Evolutionary conservation across 2,113 vertebrate species (phyloP).

Genomic region (Nettapus auritus): DNA sequence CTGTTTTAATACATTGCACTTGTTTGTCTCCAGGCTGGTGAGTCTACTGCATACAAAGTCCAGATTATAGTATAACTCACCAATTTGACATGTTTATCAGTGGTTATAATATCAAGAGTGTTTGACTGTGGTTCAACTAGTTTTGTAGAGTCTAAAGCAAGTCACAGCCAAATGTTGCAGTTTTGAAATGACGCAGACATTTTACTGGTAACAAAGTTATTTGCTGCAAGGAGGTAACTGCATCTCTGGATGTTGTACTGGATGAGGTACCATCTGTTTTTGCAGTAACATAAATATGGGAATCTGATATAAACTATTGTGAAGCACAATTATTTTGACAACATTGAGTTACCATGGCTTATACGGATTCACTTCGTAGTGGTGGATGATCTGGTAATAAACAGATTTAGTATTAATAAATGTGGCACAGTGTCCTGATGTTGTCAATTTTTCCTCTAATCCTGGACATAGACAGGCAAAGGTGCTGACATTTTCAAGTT

Average conservation of each 20-base stretch:
- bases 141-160: background rate
- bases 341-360: background rate
- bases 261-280: background rate
- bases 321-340: background rate
- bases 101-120: background rate
- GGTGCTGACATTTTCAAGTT: background rate
- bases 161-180: background rate
- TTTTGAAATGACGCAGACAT: background rate
- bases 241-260: background rate
- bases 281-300: background rate
- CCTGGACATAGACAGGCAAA: background rate
- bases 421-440: background rate
- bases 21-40: background rate
- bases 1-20: background rate
- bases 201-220: background rate
- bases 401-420: background rate
- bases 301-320: background rate
- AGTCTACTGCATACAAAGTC: background rate
- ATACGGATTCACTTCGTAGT: background rate
- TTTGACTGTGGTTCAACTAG: background rate
- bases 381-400: background rate
- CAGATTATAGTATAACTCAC: background rate
- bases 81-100: background rate
- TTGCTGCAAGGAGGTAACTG: slow-evolving; percentile 1
- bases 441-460: background rate